Base-by-base conservation (phyloP, 2,888 invertebrate species). In the Trissoscelio sp. region DNA sequence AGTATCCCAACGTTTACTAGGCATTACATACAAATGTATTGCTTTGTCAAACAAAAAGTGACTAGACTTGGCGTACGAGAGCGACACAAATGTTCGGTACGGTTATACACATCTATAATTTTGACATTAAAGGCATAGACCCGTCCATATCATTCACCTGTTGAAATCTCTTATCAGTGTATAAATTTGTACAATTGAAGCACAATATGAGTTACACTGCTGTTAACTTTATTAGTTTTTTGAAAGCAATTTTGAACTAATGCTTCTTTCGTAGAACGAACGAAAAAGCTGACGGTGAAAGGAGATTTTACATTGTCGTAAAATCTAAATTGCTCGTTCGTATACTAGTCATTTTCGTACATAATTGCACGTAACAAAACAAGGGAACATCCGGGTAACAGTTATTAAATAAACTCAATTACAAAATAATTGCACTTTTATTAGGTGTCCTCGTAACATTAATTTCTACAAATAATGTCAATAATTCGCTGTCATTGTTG, bases 321-420 rank as follows among this genome's bases (percentile, higher is more conserved):
- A 90, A 88, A 75, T 90, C 90, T 48, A 88, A 88, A 78, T 83
- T 90, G 77, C 85, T 85, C 88, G 90, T 14, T 88, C 89, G 0
- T 73, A 73, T 24, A 77, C 80, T n/a, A 51, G 39, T 70, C 22
- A 66, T 42, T 28, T 34, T 51, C 6, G 14, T 14, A 24, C 48
- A 28, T 77, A 51, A 72, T 69, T 37, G 11, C 7, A 64, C 46
- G 14, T 44, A 46, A 62, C 31, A 34, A 14, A 37, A 37, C 37
- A 22, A 18, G 3, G 20, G 14, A 64, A 22, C 22, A 28, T 64
- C 6, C 12, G 48, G 64, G 48, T 2, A 3, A 31, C n/a, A 20
- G 12, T 53, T 39, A 51, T 39, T 12, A 51, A 51, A 37, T 48
- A 72, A 72, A 39, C 9, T 0, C n/a, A 51, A 62, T 60, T 62